Evolutionary conservation across 2,113 vertebrate species (phyloP).

Genomic region (Pavo muticus): DNA sequence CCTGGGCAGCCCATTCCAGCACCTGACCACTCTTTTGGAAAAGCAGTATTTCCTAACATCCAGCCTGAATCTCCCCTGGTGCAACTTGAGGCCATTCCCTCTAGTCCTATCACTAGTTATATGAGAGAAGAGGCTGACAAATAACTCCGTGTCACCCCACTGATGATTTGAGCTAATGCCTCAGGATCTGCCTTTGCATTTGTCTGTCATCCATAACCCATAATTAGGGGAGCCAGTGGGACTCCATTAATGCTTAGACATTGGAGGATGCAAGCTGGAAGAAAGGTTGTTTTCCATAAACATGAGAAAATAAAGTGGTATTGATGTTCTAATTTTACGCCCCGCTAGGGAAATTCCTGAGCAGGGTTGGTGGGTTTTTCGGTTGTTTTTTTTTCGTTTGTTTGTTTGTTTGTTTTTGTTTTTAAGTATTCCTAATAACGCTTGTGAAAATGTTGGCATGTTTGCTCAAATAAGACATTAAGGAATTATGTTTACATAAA

Average conservation of each 20-base stretch:
- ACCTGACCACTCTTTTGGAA: too few species aligned
- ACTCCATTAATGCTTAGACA: conserved; percentile 48
- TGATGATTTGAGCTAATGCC: not conserved
- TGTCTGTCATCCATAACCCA: not conserved
- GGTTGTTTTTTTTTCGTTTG: not conserved
- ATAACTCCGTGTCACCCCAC: not conserved
- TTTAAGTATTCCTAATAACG: conserved; percentile 23
- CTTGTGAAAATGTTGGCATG: not conserved
- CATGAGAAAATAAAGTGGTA: conserved; percentile 39
- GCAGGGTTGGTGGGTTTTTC: not conserved
- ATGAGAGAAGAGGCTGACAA: too few species aligned
- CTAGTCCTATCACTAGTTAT: too few species aligned
- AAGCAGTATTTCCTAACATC: too few species aligned
- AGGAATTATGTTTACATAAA: conserved; percentile 2
- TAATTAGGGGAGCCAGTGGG: conserved; percentile 50
- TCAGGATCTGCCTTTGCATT: conserved; percentile 31
- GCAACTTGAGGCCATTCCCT: too few species aligned
- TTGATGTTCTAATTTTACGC: conserved; percentile 32
- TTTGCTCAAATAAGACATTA: conserved; percentile 7
- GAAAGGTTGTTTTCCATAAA: conserved; percentile 33
- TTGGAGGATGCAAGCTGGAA: not conserved
- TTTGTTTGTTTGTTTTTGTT: too few species aligned
- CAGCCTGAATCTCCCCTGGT: too few species aligned
- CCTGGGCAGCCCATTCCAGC: too few species aligned
- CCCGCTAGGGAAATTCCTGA: conserved; percentile 35